Evolutionary conservation across 2,797 vertebrate species (phyloP).

Genomic region (Phaenicophaeus curvirostris): DNA sequence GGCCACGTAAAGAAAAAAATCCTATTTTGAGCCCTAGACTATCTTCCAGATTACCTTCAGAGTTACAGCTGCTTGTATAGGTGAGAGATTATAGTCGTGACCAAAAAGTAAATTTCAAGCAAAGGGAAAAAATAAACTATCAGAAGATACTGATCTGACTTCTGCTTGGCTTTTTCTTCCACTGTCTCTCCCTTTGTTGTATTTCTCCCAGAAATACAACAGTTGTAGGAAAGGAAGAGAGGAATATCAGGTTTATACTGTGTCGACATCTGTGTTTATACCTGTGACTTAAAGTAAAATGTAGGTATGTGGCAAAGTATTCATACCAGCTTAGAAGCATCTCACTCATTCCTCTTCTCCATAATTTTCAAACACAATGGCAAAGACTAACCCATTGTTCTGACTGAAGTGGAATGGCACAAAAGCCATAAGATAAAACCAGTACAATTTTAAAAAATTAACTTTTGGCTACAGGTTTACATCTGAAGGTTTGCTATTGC

Average conservation of each 20-base stretch:
- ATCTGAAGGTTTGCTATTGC: background rate
- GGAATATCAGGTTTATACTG: background rate
- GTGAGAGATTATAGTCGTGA: background rate
- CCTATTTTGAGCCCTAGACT: background rate
- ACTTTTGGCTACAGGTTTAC: background rate
- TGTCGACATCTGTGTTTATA: background rate
- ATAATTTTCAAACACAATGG: background rate
- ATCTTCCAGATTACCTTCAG: background rate
- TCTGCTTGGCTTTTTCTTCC: background rate
- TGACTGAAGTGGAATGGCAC: background rate
- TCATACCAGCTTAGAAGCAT: background rate
- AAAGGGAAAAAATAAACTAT: background rate
- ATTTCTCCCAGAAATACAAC: background rate
- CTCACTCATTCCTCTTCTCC: background rate
- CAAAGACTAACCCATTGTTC: background rate
- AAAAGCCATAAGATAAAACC: background rate
- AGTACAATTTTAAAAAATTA: background rate
- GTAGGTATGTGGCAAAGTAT: background rate
- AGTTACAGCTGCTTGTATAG: background rate
- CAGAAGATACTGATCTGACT: background rate
- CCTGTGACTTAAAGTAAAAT: background rate
- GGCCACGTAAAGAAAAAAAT: background rate
- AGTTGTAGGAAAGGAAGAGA: background rate
- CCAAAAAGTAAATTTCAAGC: background rate
- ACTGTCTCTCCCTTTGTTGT: background rate